Base-by-base conservation (phyloP, 2,113 vertebrate species). In the Rostratula benghalensis region DNA sequence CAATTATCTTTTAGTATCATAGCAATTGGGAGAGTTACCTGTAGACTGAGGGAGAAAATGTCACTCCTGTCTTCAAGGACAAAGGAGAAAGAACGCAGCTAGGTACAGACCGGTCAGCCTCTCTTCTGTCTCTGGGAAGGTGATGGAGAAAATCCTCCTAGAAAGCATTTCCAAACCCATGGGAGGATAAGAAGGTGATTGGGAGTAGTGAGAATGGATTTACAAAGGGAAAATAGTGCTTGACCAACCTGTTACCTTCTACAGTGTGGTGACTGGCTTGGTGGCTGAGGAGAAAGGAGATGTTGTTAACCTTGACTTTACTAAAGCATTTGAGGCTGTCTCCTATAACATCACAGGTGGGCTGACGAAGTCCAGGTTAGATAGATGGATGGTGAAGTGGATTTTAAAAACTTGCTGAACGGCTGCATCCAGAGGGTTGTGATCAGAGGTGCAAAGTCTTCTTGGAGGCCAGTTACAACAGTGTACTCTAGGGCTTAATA, bases 391-490 rank as follows among this genome's bases (percentile, higher is more conserved):
- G 9, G 24, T 17, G 24, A 77, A 35, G 25, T 43, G 25, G 35
- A 15, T 70, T 70, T 70, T 70, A 14, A 83, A 50, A 83, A 30
- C 54, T 30, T 11, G 6, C 8, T 51, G 77, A 67, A 28, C 1
- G 3, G 5, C 53, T 37, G 45, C 25, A 37, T 37, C 31, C 18
- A 45, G 61, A 68, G 61, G 28, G 27, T 28, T 82, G 61, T 50
- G 31, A 28, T 41, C n/a, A 48, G 46, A 39, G 30, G 39, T n/a
- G n/a, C 19, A 28, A 21, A 43, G 53, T 28, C 31, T 27, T 54
- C 10, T 35, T 69, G 63, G 63, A 76, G 30, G 56, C 20, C 0
- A 0, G 20, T 69, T 54, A 61, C 28, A 46, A 76, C 2, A 0
- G 4, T 25, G 20, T 54, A 31, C 25, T 28, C 27, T 12, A 56